phyloP scores from a whole-genome alignment of 2,888 invertebrate genomes.

The Cryptus armator region DNA sequence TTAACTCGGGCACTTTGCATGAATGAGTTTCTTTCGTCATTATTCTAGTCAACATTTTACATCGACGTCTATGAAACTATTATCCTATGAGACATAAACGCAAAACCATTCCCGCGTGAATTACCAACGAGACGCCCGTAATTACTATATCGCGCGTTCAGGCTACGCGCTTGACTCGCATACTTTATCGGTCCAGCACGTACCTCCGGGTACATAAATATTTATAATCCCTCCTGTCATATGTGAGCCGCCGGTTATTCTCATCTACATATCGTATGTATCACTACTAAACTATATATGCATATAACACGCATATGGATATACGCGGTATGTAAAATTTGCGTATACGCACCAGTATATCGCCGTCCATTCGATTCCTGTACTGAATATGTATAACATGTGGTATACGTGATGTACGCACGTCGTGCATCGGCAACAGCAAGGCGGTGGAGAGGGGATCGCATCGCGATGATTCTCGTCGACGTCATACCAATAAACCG shows the following conservation, averaged over 20 bases:
- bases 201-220: constrained; percentile 52
- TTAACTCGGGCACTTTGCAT: background rate
- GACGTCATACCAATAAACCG: constrained; percentile 10
- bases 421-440: constrained; percentile 12
- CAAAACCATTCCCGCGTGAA: constrained; percentile 55
- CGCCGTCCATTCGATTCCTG: constrained; percentile 6
- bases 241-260: constrained; percentile 50
- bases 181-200: constrained; percentile 55
- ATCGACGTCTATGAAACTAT: constrained; percentile 42
- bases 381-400: constrained; percentile 30
- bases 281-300: background rate
- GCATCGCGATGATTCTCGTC: background rate
- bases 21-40: constrained; percentile 11
- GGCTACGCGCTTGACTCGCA: constrained; percentile 40
- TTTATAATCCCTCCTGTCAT: constrained; percentile 55
- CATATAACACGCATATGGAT: constrained; percentile 11
- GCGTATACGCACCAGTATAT: background rate
- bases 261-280: constrained; percentile 50
- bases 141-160: constrained; percentile 51
- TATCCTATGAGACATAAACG: constrained; percentile 40
- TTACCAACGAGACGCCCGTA: constrained; percentile 63
- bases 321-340: constrained; percentile 10
- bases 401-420: constrained; percentile 18
- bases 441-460: background rate
- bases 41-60: background rate